Evolutionary conservation across 2,888 invertebrate genomes (phyloP), one percentile per base, ranked within the genome.

Genomic region (Alviniconcha strummeri): DNA sequence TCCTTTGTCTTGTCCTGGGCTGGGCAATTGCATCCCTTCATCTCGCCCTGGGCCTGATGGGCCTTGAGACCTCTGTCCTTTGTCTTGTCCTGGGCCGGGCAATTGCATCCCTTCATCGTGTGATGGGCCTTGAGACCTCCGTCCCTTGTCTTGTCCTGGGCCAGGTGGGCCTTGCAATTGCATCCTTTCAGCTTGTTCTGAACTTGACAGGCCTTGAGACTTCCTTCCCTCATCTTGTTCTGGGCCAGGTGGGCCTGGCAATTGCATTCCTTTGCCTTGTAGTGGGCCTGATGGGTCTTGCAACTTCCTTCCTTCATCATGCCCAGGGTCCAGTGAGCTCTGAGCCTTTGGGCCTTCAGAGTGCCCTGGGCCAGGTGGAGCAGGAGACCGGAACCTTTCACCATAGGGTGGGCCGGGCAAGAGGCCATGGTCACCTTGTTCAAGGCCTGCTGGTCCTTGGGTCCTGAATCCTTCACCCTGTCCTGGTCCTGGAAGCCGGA

Each of bases 381-480:
- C 60, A 11, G 8, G 60, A 60, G 60, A 13, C 60, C 60, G 55
- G 19, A 19, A 57, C 17, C 9, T 19, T 8, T 56, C 55, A 36
- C 36, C 36, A 36, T 1, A 36, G 60, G 60, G 8, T 60, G 8
- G 60, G 60, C 72, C 52, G 72, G 9, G 72, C n/a, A 36, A 60
- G 17, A 75, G 82, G 52, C 74, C 64, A 80, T 82, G 80, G 52
- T 60, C 57, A 57, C 19, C 57, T n/a, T 79, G 80, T 64, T 54
- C n/a, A 56, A 13, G 15, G 69, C 19, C 19, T 36, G 17, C 17
- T 17, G 80, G 71, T 71, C 52, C 69, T 15, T 54, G 69, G 11
- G 69, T 55, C n/a, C 55, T 80, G 80, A 19, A 55, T 54, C 64
- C 78, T 60, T 78, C 78, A 64, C 6, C 17, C 11, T 78, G 19